Evolutionary conservation across 1,140 invertebrate species (phyloP).

Genomic region (Campoletis sonorensis): DNA sequence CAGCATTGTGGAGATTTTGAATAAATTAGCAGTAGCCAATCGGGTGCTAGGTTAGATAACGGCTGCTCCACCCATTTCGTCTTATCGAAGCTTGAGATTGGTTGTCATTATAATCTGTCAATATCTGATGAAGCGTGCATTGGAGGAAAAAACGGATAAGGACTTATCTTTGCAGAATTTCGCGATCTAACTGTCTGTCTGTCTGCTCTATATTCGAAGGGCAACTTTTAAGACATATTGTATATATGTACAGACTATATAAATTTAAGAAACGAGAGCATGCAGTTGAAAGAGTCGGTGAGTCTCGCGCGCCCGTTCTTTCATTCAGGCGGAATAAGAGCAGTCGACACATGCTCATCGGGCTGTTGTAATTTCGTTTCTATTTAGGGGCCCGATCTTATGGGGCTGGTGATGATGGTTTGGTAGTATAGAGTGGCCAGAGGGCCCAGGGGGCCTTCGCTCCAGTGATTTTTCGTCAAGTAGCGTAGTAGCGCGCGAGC

Average conservation of each 20-base stretch:
- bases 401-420: slow-evolving; percentile 51
- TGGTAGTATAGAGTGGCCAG: slow-evolving; percentile 34
- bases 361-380: slow-evolving; percentile 76
- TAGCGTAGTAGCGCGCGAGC: slow-evolving; percentile 20
- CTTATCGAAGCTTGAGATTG: no score
- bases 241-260: neutral
- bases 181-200: neutral
- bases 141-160: no score
- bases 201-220: no score
- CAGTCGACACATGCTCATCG: slow-evolving; percentile 76
- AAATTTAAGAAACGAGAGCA: neutral
- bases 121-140: neutral
- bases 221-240: no score
- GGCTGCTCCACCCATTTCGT: no score
- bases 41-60: no score
- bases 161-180: no score
- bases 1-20: neutral
- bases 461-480: slow-evolving; percentile 17
- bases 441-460: slow-evolving; percentile 62
- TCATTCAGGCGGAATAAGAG: slow-evolving; percentile 75
- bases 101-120: no score
- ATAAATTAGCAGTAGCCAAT: neutral
- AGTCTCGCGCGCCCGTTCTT: slow-evolving; percentile 53
- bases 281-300: slow-evolving; percentile 31
- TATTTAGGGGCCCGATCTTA: slow-evolving; percentile 65